Conservation (phyloP, 2,888 invertebrate genomes). For the Pheosia tremula region DNA sequence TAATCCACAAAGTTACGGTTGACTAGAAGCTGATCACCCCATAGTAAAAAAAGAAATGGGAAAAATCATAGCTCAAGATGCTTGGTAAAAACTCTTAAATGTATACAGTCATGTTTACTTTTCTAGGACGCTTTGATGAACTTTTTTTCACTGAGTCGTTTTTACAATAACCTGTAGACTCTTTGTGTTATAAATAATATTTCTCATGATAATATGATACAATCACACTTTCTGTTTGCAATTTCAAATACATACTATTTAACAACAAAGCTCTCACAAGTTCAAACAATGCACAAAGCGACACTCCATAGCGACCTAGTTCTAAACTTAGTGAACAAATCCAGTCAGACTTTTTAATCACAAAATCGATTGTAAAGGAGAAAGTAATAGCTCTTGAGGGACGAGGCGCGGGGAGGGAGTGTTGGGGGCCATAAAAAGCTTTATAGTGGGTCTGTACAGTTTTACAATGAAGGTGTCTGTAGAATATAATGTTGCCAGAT, state of each 20-base stretch:
- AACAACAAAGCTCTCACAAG: slow-evolving; percentile 3
- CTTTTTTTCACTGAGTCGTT: neutral
- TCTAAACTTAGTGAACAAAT: slow-evolving; percentile 27
- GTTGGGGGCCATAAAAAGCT: slow-evolving; percentile 14
- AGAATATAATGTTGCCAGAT: neutral
- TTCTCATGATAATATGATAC: neutral
- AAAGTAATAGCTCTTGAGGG: slow-evolving; percentile 17
- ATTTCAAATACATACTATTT: slow-evolving; percentile 1
- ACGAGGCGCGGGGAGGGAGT: slow-evolving; percentile 7
- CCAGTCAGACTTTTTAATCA: slow-evolving; percentile 25
- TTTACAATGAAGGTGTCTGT: slow-evolving; percentile 19
- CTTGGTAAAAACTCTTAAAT: too few relatives aligned
- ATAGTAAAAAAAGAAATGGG: too few relatives aligned
- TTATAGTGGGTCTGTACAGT: slow-evolving; percentile 19
- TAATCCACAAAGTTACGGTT: too few relatives aligned
- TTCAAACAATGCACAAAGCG: slow-evolving; percentile 7
- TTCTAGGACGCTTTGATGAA: neutral
- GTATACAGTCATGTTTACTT: too few relatives aligned
- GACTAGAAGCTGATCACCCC: too few relatives aligned
- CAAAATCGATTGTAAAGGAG: slow-evolving; percentile 30
- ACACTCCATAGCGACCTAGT: slow-evolving; percentile 6
- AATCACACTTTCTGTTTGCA: slow-evolving; percentile 4
- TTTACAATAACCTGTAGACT: neutral
- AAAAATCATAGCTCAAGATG: too few relatives aligned
- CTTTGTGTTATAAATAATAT: neutral